These are phyloP conservation scores for Lutjanus argentimaculatus DNA, from an alignment of 2,797 vertebrate genomes.

Conservation along the genomic window DNA sequence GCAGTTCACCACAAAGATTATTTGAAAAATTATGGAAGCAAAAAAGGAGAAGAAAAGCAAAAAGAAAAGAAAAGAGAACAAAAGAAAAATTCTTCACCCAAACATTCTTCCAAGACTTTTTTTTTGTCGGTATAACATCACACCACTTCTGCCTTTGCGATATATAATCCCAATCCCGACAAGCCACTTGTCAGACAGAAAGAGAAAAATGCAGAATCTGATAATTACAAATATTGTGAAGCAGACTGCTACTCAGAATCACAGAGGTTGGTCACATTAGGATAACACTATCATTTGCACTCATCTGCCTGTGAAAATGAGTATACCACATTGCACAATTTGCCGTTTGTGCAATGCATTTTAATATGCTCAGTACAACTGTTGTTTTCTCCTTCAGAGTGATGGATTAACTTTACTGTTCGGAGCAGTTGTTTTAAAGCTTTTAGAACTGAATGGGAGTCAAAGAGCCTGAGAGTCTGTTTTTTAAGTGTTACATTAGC, in stretches of 20 bases:
- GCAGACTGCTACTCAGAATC: neutral
- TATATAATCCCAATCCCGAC: neutral
- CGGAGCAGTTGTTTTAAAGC: neutral
- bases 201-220: too few species aligned
- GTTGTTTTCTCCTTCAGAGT: slow-evolving; percentile 13
- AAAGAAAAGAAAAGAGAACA: too few species aligned
- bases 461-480: neutral
- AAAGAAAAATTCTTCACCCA: too few species aligned
- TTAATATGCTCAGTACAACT: slow-evolving; percentile 1
- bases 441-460: slow-evolving; percentile 1
- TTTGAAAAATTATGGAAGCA: too few species aligned
- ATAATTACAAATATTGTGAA: neutral
- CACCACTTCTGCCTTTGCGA: too few species aligned
- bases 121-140: too few species aligned
- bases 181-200: neutral
- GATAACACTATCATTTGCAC: neutral
- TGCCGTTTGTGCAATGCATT: slow-evolving; percentile 6
- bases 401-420: slow-evolving; percentile 20
- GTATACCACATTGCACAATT: neutral
- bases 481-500: neutral
- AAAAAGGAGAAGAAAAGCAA: too few species aligned
- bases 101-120: too few species aligned
- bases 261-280: neutral
- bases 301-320: slow-evolving; percentile 7
- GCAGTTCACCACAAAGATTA: too few species aligned